Evolutionary conservation across 2,888 invertebrate species (phyloP).

Genomic region (Lathronympha strigana): DNA sequence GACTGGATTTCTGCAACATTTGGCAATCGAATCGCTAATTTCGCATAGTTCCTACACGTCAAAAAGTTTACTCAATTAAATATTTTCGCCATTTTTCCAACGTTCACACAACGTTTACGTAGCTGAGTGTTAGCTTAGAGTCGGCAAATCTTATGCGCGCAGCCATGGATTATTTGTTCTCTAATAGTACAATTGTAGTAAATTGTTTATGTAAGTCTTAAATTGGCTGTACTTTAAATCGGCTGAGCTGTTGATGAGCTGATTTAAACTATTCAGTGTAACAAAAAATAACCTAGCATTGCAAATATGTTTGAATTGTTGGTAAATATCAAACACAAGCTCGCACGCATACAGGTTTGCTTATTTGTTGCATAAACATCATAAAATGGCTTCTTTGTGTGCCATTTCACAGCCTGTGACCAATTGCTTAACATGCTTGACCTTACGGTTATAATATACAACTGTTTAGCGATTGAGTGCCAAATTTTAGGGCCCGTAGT

Average conservation of each 20-base stretch:
- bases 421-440: conserved; percentile 3
- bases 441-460: conserved; percentile 5
- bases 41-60: not conserved
- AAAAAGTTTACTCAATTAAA: not conserved
- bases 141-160: conserved; percentile 7
- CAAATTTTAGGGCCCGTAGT: not conserved
- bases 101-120: not conserved
- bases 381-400: conserved; percentile 19
- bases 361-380: conserved; percentile 3
- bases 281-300: too few species aligned
- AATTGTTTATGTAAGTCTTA: not conserved
- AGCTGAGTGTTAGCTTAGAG: conserved; percentile 7
- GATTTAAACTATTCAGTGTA: too few species aligned
- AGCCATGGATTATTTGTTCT: conserved; percentile 1
- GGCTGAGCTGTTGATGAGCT: too few species aligned
- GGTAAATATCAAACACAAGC: not conserved
- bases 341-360: not conserved
- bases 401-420: conserved; percentile 11
- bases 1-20: not conserved
- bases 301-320: not conserved
- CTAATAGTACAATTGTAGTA: not conserved
- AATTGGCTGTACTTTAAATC: too few species aligned
- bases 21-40: not conserved
- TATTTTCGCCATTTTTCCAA: not conserved
- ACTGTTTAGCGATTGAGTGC: not conserved